Conservation (phyloP, 2,113 vertebrate species). For the Raja brachyura region DNA sequence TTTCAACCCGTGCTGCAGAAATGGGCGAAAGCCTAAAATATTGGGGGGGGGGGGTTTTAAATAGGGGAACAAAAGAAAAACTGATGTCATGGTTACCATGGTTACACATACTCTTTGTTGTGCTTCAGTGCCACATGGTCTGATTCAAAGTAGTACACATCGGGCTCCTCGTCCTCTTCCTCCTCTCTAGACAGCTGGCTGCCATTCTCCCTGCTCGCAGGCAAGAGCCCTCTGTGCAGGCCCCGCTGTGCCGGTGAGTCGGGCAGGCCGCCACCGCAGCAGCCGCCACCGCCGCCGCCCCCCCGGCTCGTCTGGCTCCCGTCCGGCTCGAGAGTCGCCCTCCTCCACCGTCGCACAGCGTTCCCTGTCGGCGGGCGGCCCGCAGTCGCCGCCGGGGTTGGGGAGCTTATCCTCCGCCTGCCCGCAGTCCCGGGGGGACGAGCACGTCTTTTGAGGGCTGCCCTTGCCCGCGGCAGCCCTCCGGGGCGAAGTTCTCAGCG, state of each 20-base stretch:
- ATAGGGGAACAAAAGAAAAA: constrained; percentile 56
- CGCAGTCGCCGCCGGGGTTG: constrained; percentile 57
- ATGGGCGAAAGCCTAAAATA: not conserved
- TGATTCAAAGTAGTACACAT: constrained; percentile 99
- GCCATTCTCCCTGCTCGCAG: constrained; percentile 73
- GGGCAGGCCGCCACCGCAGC: constrained; percentile 54
- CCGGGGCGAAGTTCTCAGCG: constrained; percentile 86
- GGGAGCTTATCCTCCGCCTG: constrained; percentile 69
- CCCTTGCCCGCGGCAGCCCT: constrained; percentile 66
- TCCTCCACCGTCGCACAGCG: constrained; percentile 53
- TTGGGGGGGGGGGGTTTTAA: too few relatives aligned
- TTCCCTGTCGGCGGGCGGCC: constrained; percentile 48
- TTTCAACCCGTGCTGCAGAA: not conserved
- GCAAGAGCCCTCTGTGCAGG: constrained; percentile 55
- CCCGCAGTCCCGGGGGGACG: constrained; percentile 78
- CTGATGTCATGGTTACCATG: constrained; percentile 74
- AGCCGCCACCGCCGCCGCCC: constrained; percentile 46
- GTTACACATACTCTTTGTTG: constrained; percentile 99
- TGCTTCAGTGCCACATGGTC: constrained; percentile 99
- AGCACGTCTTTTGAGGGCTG: constrained; percentile 72
- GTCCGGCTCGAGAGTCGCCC: constrained; percentile 51
- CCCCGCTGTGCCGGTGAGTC: constrained; percentile 55
- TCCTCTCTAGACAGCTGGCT: constrained; percentile 65
- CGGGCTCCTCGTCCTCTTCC: constrained; percentile 91
- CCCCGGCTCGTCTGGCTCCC: constrained; percentile 49